Base-by-base conservation (phyloP, 2,888 invertebrate species). In the Zygogramma bicolorata region DNA sequence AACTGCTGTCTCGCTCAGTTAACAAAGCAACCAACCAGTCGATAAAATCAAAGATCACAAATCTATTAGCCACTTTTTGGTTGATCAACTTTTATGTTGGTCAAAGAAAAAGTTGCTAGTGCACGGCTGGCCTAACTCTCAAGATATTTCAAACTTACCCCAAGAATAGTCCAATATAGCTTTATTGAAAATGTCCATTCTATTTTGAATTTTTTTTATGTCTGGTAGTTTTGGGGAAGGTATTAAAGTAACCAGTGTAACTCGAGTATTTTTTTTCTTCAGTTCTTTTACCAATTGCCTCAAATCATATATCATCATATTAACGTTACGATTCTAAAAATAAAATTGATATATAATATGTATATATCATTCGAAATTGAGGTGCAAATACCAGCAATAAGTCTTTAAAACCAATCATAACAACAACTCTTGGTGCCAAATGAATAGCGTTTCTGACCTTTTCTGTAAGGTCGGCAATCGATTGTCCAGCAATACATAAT, bases 371-470 rank as follows among this genome's bases (percentile, higher is more conserved):
- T 58, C 6, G 18, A 62, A 62, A 61, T n/a, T 22, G 18, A 8
- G 8, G 18, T 29, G 40, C 7, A 31, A 8, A 13, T 75, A 82
- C 81, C 75, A 69, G 63, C 63, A 81, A 38, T 49, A 83, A 77
- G 74, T 83, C 83, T 34, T 78, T 77, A 68, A 81, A 79, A 63
- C 83, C 83, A 71, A 83, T 81, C 81, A 82, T 82, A 31, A 83
- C 80, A 5, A 83, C 81, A 13, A 83, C 82, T 75, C 82, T 76
- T 8, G 83, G 83, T 15, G 83, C 83, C 49, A 83, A 71, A 70
- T 79, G 66, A 34, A 73, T 58, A 1, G 81, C 75, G 25, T 71
- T 70, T 69, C 70, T 68, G 3, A 83, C 78, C 75, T 77, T 81
- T 65, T 79, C 73, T 65, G 80, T 81, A 57, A 83, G 76, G 20